phyloP scores from a whole-genome alignment of 2,113 vertebrate genomes.

The Butorides virescens region DNA sequence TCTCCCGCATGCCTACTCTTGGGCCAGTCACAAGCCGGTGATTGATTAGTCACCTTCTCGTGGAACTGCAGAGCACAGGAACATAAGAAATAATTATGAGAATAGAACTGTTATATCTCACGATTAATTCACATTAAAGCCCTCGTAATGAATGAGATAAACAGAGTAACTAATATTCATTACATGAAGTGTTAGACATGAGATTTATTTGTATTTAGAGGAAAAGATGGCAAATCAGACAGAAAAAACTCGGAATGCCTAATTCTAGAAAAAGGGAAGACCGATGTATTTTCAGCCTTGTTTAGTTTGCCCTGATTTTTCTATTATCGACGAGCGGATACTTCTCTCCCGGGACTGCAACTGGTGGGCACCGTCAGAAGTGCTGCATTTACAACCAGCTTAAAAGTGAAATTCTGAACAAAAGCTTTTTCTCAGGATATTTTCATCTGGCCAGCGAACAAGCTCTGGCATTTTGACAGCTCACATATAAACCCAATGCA shows the following conservation, averaged over 20 bases:
- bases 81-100: neutral
- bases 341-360: neutral
- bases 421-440: neutral
- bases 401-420: neutral
- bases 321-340: neutral
- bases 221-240: neutral
- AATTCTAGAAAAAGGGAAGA: neutral
- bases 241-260: neutral
- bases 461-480: neutral
- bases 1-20: neutral
- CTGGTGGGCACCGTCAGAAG: neutral
- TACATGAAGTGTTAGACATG: neutral
- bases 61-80: neutral
- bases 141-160: constrained; percentile 13
- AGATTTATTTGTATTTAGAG: neutral
- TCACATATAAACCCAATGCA: neutral
- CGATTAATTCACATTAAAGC: neutral
- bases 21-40: neutral
- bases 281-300: neutral
- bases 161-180: constrained; percentile 13
- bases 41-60: constrained; percentile 14
- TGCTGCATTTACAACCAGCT: neutral
- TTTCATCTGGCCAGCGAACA: neutral
- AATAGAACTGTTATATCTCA: neutral
- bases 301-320: neutral